Conservation (phyloP, 2,113 vertebrate species). For the Pseudolaguvia tuberculata region DNA sequence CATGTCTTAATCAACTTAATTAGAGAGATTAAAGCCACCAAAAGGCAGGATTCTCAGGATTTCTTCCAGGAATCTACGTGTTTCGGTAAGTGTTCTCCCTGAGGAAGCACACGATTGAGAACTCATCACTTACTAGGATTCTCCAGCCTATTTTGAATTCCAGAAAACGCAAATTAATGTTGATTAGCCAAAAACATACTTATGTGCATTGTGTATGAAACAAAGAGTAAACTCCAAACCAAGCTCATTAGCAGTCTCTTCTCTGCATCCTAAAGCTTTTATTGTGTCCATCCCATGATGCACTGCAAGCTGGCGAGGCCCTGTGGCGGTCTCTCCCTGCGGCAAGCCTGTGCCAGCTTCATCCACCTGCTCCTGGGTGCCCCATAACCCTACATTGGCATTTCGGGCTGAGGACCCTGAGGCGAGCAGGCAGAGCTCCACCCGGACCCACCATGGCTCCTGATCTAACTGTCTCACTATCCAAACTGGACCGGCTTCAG, state of each 20-base stretch:
- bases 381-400: constrained; percentile 51
- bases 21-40: constrained; percentile 44
- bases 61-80: constrained; percentile 22
- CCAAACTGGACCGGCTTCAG: constrained; percentile 42
- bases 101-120: background rate
- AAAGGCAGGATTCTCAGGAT: constrained; percentile 35
- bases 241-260: constrained; percentile 37
- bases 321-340: constrained; percentile 40
- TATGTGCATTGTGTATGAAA: constrained; percentile 9
- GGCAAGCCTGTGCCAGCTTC: constrained; percentile 43
- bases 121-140: background rate
- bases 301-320: constrained; percentile 44
- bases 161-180: background rate
- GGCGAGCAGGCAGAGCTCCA: constrained; percentile 36
- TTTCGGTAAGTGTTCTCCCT: constrained; percentile 23
- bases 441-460: constrained; percentile 14
- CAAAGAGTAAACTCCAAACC: constrained; percentile 15
- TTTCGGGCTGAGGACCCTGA: constrained; percentile 46
- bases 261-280: constrained; percentile 36
- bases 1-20: constrained; percentile 48
- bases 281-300: constrained; percentile 44
- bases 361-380: constrained; percentile 47
- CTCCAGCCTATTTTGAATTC: background rate
- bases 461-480: constrained; percentile 33
- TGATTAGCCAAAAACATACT: constrained; percentile 25